phyloP scores from a whole-genome alignment of 2,888 invertebrate species.

The Andrena camellia region DNA sequence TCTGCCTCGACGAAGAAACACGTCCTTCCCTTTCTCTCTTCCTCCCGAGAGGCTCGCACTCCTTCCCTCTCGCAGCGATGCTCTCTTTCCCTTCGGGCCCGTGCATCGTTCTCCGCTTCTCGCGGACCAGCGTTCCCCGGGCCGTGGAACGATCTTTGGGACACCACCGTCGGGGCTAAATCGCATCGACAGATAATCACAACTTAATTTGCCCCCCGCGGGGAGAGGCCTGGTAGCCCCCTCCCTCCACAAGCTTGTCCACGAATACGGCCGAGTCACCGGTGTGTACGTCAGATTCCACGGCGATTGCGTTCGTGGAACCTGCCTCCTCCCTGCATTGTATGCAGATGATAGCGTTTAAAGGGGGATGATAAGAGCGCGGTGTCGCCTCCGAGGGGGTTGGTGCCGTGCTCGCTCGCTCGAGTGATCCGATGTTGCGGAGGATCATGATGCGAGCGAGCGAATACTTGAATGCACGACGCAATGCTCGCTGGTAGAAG shows the following conservation, averaged over 20 bases:
- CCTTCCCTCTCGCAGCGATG: slow-evolving; percentile 19
- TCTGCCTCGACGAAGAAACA: slow-evolving; percentile 78
- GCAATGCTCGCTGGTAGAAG: neutral
- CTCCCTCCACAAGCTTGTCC: neutral
- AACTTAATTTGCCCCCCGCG: slow-evolving; percentile 85
- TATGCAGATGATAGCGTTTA: slow-evolving; percentile 71
- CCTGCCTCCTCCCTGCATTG: slow-evolving; percentile 67
- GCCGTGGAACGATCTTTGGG: slow-evolving; percentile 50
- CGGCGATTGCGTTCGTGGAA: slow-evolving; percentile 48
- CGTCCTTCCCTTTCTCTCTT: slow-evolving; percentile 55
- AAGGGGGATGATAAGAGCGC: slow-evolving; percentile 26
- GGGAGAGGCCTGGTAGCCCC: slow-evolving; percentile 69
- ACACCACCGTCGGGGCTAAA: slow-evolving; percentile 77
- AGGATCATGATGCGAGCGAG: too few species aligned
- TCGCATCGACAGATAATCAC: slow-evolving; percentile 85
- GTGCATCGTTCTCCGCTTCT: slow-evolving; percentile 10
- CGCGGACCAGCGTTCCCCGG: slow-evolving; percentile 25
- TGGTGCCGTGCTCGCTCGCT: neutral
- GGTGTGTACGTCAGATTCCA: slow-evolving; percentile 32
- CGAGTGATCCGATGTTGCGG: neutral
- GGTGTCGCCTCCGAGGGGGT: neutral
- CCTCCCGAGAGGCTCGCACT: slow-evolving; percentile 30
- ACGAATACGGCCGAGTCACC: slow-evolving; percentile 66
- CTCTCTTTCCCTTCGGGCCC: slow-evolving; percentile 35
- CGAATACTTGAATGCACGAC: neutral